phyloP scores from a whole-genome alignment of 2,888 invertebrate genomes.

The Agriopis aurantiaria region DNA sequence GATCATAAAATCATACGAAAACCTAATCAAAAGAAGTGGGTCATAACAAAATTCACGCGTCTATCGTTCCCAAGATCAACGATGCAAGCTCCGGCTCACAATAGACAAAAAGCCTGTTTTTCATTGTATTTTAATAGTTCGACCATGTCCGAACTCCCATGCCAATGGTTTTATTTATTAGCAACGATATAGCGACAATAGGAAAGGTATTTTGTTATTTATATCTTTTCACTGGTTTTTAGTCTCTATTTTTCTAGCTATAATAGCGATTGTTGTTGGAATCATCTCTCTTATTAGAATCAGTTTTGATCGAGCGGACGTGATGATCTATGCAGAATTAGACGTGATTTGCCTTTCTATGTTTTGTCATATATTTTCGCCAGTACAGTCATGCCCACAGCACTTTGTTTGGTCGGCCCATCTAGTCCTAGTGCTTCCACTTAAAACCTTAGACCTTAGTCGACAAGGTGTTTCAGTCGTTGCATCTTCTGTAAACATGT shows the following conservation, averaged over 20 bases:
- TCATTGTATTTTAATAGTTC: conserved; percentile 43
- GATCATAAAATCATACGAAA: conserved; percentile 23
- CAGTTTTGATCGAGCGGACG: not conserved
- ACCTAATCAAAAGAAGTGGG: conserved; percentile 36
- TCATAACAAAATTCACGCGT: conserved; percentile 43
- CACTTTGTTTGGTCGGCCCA: not conserved
- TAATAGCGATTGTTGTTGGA: not conserved
- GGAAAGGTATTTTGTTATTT: conserved; percentile 13
- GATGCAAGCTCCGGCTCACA: conserved; percentile 42
- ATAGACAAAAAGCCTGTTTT: conserved; percentile 44
- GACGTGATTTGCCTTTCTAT: too few relatives aligned
- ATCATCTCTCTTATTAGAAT: not conserved
- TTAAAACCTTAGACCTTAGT: too few relatives aligned
- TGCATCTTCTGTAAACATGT: too few relatives aligned
- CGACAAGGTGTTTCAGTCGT: too few relatives aligned
- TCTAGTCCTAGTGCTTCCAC: not conserved
- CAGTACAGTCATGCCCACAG: not conserved
- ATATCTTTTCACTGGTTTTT: conserved; percentile 11
- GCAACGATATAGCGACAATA: conserved; percentile 13
- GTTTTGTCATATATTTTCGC: too few relatives aligned
- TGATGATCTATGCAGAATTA: not conserved
- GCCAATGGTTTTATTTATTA: conserved; percentile 30
- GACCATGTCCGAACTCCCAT: conserved; percentile 53
- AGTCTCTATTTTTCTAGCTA: not conserved
- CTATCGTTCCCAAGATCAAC: conserved; percentile 44